Evolutionary conservation across 2,797 vertebrate genomes (phyloP).

Genomic region (Serranus cabrilla): DNA sequence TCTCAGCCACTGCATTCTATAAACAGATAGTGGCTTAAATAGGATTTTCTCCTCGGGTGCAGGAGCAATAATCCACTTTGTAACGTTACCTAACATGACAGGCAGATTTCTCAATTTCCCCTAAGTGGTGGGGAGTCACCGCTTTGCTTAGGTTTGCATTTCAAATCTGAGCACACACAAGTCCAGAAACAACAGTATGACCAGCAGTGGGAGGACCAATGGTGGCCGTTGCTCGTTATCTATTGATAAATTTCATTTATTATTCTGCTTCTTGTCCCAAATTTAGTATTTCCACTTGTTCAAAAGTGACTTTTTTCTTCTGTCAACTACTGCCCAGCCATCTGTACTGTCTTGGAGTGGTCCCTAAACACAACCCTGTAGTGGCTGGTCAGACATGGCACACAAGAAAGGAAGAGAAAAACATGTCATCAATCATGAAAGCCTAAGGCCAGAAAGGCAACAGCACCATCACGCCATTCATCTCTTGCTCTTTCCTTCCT

Average conservation of each 20-base stretch:
- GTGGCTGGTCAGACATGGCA: constrained; percentile 42
- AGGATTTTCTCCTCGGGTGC: constrained; percentile 80
- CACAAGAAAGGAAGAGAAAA: constrained; percentile 52
- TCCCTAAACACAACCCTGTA: constrained; percentile 44
- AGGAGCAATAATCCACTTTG: constrained; percentile 86
- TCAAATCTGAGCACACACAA: constrained; percentile 48
- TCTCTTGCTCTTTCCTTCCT: constrained; percentile 57
- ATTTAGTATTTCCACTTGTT: constrained; percentile 8
- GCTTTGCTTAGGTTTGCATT: constrained; percentile 69
- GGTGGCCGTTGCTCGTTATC: neutral
- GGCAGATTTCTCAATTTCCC: constrained; percentile 72
- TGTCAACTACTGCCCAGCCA: constrained; percentile 11
- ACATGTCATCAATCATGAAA: constrained; percentile 68
- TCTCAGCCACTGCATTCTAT: constrained; percentile 72
- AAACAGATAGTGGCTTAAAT: constrained; percentile 83
- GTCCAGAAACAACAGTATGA: constrained; percentile 10
- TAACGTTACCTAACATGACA: constrained; percentile 73
- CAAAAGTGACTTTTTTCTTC: neutral
- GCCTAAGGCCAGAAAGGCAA: constrained; percentile 56
- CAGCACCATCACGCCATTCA: constrained; percentile 46
- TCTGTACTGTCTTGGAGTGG: constrained; percentile 33
- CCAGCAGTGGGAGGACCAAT: no score
- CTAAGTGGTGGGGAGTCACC: constrained; percentile 75
- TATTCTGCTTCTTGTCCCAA: neutral
- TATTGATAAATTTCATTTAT: neutral